phyloP scores from a whole-genome alignment of 2,113 vertebrate genomes.

The Notechis scutatus region DNA sequence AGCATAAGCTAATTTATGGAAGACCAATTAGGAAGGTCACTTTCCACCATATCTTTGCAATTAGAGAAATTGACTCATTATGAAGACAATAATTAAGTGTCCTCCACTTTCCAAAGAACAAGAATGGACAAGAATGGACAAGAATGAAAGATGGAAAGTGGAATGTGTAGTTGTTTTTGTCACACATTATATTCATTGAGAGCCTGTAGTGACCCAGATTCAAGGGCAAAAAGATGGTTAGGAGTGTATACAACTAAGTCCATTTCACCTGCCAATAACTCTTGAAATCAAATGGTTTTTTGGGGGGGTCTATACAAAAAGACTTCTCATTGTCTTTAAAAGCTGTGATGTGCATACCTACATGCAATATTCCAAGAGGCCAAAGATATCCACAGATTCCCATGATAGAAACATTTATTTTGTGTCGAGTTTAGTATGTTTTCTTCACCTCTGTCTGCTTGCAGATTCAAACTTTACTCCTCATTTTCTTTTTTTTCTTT shows the following conservation, averaged over 20 bases:
- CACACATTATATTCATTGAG: background rate
- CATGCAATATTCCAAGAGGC: background rate
- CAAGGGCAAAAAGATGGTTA: background rate
- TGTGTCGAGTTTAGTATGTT: background rate
- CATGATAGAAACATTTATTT: background rate
- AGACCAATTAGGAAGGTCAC: fast-evolving
- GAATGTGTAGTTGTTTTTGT: background rate
- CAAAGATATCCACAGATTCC: background rate
- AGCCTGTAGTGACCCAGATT: background rate
- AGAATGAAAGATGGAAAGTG: background rate
- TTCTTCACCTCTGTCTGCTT: background rate
- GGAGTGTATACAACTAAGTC: background rate
- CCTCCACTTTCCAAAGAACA: background rate
- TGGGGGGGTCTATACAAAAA: background rate
- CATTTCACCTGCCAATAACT: background rate
- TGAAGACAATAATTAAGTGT: background rate
- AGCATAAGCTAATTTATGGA: fast-evolving
- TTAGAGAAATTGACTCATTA: background rate
- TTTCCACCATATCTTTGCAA: background rate
- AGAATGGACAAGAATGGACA: background rate
- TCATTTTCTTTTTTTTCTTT: background rate
- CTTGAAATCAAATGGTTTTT: background rate
- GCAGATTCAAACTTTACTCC: background rate
- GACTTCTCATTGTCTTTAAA: background rate
- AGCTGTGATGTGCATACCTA: background rate